Evolutionary conservation across 92 coral and sea anemone species (phyloP).

Genomic region (Epizoanthus ramosus): DNA sequence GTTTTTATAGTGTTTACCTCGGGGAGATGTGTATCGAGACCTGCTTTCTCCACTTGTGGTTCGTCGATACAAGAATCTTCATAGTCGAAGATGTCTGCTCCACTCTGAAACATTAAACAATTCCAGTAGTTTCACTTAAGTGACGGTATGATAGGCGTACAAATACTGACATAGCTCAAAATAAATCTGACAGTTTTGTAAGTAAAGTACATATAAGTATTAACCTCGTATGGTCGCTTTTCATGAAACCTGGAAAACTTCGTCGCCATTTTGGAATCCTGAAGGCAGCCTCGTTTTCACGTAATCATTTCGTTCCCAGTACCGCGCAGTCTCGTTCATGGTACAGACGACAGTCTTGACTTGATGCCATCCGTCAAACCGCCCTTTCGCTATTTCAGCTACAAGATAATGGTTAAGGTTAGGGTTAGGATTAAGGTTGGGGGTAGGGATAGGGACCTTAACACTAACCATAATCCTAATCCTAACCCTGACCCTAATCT

Average conservation of each 20-base stretch:
- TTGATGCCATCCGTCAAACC: too few relatives aligned
- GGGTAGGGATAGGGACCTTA: too few relatives aligned
- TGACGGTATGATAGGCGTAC: background rate
- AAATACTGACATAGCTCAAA: background rate
- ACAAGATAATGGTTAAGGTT: too few relatives aligned
- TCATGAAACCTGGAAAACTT: constrained; percentile 97
- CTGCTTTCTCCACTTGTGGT: constrained; percentile 83
- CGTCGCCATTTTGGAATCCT: constrained; percentile 81
- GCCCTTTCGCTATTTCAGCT: too few relatives aligned
- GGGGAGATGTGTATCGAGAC: constrained; percentile 86
- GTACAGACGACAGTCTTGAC: too few relatives aligned
- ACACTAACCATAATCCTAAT: too few relatives aligned
- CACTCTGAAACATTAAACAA: constrained; percentile 39
- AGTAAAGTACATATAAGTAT: background rate
- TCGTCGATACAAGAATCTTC: constrained; percentile 58
- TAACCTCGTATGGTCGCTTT: constrained; percentile 89
- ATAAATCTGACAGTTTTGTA: background rate
- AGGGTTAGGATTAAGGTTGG: too few relatives aligned
- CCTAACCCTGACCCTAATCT: too few relatives aligned
- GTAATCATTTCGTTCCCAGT: background rate
- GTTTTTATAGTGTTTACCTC: constrained; percentile 71
- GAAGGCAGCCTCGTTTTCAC: constrained; percentile 4
- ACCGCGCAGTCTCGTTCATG: too few relatives aligned
- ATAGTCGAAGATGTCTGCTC: constrained; percentile 46
- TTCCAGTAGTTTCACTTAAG: constrained; percentile 29